These are phyloP conservation scores for Capreolus pygargus DNA, from an alignment of 2,113 vertebrate genomes.

Conservation along the genomic window DNA sequence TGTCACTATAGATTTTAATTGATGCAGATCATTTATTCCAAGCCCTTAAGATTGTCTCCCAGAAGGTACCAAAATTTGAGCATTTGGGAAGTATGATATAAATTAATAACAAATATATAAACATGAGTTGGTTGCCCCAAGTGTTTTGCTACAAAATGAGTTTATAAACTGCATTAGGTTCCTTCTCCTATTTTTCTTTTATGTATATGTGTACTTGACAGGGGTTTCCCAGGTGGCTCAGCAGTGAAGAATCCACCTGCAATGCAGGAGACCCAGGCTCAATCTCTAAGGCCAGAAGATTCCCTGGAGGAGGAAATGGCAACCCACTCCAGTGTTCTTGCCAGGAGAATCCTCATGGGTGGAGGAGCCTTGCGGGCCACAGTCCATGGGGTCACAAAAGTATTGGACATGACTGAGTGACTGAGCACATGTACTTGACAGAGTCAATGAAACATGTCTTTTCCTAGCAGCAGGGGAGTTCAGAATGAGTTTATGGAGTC, in stretches of 20 bases:
- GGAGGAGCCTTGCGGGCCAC: background rate
- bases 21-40: background rate
- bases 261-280: background rate
- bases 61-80: background rate
- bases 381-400: background rate
- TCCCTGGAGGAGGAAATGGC: background rate
- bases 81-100: background rate
- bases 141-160: background rate
- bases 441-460: background rate
- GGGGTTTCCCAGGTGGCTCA: background rate
- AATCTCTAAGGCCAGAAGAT: background rate
- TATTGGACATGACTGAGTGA: background rate
- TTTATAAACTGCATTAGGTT: background rate
- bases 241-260: background rate
- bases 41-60: background rate
- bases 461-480: background rate
- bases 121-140: background rate
- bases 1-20: background rate
- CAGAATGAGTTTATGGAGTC: background rate
- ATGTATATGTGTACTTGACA: background rate
- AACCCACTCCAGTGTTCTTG: background rate
- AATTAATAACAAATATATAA: background rate
- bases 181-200: background rate
- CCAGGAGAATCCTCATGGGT: background rate
- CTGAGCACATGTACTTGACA: background rate